Conservation (phyloP, 2,797 vertebrate species). For the Hemitrygon akajei region DNA sequence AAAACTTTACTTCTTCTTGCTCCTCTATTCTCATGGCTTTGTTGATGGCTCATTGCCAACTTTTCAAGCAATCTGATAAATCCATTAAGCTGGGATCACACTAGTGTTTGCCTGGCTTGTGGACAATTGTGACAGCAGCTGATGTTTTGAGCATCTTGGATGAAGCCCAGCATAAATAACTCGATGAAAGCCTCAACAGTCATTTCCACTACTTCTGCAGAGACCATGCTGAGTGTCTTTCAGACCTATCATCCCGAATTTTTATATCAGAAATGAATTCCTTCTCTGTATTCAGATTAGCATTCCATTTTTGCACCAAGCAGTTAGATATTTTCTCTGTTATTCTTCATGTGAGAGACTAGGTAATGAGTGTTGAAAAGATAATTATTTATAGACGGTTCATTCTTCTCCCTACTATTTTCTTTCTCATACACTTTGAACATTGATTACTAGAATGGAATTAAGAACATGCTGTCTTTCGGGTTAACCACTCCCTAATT, state of each 20-base stretch:
- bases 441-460: background rate
- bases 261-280: background rate
- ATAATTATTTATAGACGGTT: background rate
- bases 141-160: background rate
- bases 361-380: background rate
- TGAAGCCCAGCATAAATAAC: background rate
- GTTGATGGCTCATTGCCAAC: background rate
- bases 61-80: background rate
- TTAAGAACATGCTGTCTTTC: background rate
- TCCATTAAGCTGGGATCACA: background rate
- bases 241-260: background rate
- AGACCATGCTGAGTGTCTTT: background rate
- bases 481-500: background rate
- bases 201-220: background rate
- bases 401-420: background rate
- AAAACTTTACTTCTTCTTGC: background rate
- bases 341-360: background rate
- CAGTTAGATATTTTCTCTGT: background rate
- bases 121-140: background rate
- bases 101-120: background rate
- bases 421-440: background rate
- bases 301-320: background rate
- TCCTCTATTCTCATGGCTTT: background rate
- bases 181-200: background rate
- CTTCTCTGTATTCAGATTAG: background rate